Base-by-base conservation (phyloP, 2,888 invertebrate genomes). In the Tricholauxania praeusta region DNA sequence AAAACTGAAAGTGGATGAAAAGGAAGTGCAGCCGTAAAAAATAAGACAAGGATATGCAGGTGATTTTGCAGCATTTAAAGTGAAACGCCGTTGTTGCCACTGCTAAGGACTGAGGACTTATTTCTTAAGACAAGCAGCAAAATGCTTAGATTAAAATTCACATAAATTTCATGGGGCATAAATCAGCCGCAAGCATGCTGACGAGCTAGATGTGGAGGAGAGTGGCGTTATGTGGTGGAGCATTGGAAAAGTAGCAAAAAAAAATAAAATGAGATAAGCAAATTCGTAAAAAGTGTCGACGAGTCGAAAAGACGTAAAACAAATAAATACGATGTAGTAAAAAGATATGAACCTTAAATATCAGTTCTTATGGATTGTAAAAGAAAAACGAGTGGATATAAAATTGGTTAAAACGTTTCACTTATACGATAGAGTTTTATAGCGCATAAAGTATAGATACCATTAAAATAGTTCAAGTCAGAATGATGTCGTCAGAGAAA, bases 101-200 rank as follows among this genome's bases (percentile, higher is more conserved):
- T 72, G 68, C 63, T 69, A 62, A 71, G 65, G 63, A 76, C 72
- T 69, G 65, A 74, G 71, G 69, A 71, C 72, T 77, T 74, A 72
- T 76, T 75, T 76, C 73, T 71, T 62, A 75, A 76, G 74, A 77
- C 78, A 79, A 78, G 72, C 57, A 76, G 76, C 69, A 77, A 78
- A 79, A 79, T 78, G 75, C 76, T 75, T 76, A 79, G 80, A 81
- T 80, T 80, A 80, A 80, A 81, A 78, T 78, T 81, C 78, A 77
- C 79, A 81, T 81, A 81, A 80, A 81, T 81, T 78, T 79, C 59
- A 74, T 76, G 78, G 74, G 73, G 76, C 76, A 80, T 81, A 81
- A 80, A 80, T 81, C 81, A 80, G 78, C 74, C 75, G 49, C 70
- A 67, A 73, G 71, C 64, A 70, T 39, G 64, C 65, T 59, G 60